A percentile compares a stretch with the other conserved stretches of the same genome.
Conservation (phyloP, 2,797 vertebrate genomes). For the Catostomus latipinnis region DNA sequence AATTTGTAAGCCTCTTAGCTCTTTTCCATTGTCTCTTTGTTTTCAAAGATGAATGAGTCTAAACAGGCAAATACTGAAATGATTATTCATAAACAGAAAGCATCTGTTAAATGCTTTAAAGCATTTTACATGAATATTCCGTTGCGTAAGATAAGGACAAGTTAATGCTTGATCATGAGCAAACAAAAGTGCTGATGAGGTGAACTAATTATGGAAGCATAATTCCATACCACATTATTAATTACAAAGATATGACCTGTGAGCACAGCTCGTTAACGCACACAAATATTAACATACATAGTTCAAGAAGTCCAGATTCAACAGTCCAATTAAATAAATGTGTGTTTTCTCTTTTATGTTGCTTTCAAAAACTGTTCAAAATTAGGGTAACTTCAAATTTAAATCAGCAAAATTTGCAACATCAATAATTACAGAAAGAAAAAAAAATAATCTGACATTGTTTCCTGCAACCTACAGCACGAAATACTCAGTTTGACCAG, state of each 20-base stretch:
- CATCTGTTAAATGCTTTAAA: conserved; percentile 49
- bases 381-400: too few species aligned
- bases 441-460: too few species aligned
- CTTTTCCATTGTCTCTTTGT: conserved; percentile 28
- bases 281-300: conserved; percentile 6
- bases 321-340: too few species aligned
- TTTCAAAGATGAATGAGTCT: conserved; percentile 47
- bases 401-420: too few species aligned
- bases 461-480: too few species aligned
- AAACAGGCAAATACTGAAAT: conserved; percentile 23
- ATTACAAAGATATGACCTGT: conserved; percentile 56
- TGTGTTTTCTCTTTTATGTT: too few species aligned
- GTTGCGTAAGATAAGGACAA: conserved; percentile 53
- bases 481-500: too few species aligned
- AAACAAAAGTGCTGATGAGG: conserved; percentile 62
- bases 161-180: conserved; percentile 56
- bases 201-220: conserved; percentile 55
- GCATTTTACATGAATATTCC: conserved; percentile 52
- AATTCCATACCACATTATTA: conserved; percentile 52
- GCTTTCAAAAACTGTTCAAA: too few species aligned
- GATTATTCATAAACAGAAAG: conserved; percentile 53
- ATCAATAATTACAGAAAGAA: too few species aligned
- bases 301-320: neutral
- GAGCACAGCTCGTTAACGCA: conserved; percentile 24
- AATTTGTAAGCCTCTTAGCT: conserved; percentile 27